A percentile compares a stretch with the other conserved stretches of the same genome.
Evolutionary conservation across 30 jellyfish, hydroid and myxozoan species (phyloP).

Genomic region (Pelagia noctiluca): DNA sequence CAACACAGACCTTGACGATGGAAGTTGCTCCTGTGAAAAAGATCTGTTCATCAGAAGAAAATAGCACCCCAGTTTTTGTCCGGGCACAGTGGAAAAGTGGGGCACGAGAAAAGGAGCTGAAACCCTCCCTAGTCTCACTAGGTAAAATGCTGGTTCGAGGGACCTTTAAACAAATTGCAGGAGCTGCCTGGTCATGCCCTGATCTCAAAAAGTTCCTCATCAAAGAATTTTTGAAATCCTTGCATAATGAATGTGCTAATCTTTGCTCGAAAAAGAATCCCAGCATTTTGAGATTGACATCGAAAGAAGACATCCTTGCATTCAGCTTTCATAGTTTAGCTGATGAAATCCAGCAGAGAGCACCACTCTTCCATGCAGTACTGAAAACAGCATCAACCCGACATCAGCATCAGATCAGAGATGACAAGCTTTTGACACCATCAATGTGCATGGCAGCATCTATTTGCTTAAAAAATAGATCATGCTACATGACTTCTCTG

Average conservation of each 20-base stretch:
- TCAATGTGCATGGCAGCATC: too few species aligned
- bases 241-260: not conserved
- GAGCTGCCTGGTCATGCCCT: conserved; percentile 32
- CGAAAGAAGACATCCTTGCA: not conserved
- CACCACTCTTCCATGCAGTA: not conserved
- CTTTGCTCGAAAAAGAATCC: not conserved
- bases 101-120: conserved; percentile 8
- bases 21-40: too few species aligned
- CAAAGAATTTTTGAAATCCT: not conserved
- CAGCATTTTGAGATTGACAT: not conserved
- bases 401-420: not conserved
- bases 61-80: not conserved
- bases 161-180: conserved; percentile 24
- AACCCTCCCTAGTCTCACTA: not conserved
- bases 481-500: not conserved
- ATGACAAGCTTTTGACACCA: not conserved
- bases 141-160: conserved; percentile 38
- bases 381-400: not conserved
- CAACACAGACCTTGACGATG: too few species aligned
- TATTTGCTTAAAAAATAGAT: not conserved
- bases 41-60: too few species aligned
- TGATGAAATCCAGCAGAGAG: not conserved
- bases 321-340: not conserved
- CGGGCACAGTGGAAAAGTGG: conserved; percentile 21
- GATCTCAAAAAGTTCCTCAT: not conserved